Conservation (phyloP, 2,113 vertebrate species). For the Syngnathus floridae region DNA sequence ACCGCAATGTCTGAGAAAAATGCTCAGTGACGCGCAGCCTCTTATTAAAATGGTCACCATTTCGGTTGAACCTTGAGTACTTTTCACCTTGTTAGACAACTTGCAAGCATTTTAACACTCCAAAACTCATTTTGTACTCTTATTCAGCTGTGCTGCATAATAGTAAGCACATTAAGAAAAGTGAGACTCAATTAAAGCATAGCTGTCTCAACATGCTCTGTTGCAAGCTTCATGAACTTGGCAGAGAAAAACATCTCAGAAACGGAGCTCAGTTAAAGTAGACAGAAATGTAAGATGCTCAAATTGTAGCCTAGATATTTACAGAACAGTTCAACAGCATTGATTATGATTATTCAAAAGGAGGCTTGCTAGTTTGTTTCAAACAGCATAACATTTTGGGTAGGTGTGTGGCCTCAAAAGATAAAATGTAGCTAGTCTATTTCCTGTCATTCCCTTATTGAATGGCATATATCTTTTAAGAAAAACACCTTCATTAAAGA, state of each 20-base stretch:
- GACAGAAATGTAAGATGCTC: conserved; percentile 30
- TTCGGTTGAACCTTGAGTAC: no score
- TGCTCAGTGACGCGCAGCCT: no score
- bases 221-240: conserved; percentile 17
- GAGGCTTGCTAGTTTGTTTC: conserved; percentile 8
- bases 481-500: not conserved
- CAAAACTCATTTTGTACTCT: no score
- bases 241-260: conserved; percentile 8
- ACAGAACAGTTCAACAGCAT: conserved; percentile 12
- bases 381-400: not conserved
- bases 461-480: conserved; percentile 7
- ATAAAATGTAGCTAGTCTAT: not conserved
- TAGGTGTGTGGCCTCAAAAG: not conserved
- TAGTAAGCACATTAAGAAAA: no score
- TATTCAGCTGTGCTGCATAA: no score
- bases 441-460: conserved; percentile 4
- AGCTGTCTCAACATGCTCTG: not conserved
- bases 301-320: conserved; percentile 32
- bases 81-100: no score
- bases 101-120: no score
- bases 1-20: no score
- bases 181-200: no score
- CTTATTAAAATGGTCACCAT: no score
- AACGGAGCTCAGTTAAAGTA: conserved; percentile 41
- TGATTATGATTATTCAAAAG: conserved; percentile 45